phyloP scores from a whole-genome alignment of 2,888 invertebrate genomes.

The Ypsolopha sequella region DNA sequence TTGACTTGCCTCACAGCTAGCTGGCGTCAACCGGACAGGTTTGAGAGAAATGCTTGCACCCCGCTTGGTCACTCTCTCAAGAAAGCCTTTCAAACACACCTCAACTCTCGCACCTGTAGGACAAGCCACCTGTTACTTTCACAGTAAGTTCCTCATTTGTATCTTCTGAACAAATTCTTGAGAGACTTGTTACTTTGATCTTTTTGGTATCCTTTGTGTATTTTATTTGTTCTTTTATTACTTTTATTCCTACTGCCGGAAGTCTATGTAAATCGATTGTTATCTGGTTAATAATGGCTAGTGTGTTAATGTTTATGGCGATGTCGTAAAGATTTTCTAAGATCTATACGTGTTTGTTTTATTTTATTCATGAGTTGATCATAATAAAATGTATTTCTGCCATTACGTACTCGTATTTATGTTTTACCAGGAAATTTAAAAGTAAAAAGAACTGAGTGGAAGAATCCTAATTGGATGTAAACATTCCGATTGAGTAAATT shows the following conservation, averaged over 20 bases:
- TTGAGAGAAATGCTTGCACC: constrained; percentile 28
- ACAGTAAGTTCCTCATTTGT: not conserved
- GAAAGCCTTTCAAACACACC: constrained; percentile 23
- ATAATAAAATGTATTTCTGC: no score
- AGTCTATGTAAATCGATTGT: no score
- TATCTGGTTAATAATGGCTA: no score
- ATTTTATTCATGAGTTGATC: not conserved
- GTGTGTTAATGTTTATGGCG: not conserved
- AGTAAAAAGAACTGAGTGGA: not conserved
- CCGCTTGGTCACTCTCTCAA: constrained; percentile 7
- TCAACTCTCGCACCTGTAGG: constrained; percentile 29
- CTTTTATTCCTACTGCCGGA: no score
- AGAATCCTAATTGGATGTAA: no score
- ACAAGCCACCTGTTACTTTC: constrained; percentile 34
- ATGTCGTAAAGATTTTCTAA: no score
- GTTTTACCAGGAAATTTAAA: not conserved
- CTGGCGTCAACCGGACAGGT: constrained; percentile 6
- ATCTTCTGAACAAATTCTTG: constrained; percentile 4
- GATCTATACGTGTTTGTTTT: not conserved
- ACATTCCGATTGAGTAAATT: no score
- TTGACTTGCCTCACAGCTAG: no score
- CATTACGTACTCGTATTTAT: no score
- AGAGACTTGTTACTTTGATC: constrained; percentile 26
- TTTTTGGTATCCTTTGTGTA: not conserved
- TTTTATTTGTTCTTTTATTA: not conserved